Percentiles rank a stretch among this genome's conserved stretches.
Conservation (phyloP, 1,140 invertebrate species). For the Brachionus paranguensis region DNA sequence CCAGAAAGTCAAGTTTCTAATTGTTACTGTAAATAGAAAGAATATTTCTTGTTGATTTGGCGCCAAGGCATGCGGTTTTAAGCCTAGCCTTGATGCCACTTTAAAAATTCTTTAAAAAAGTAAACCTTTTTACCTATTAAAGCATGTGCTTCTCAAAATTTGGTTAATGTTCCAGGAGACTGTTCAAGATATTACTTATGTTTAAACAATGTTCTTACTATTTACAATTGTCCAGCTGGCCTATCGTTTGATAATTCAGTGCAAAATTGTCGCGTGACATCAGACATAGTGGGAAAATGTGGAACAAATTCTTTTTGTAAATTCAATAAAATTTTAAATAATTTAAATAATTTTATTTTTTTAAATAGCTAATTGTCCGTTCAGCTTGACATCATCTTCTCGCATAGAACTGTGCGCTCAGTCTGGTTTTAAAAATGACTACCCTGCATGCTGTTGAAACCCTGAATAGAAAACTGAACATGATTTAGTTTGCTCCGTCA, state of each 20-base stretch:
- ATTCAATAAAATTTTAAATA: neutral
- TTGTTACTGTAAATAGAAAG: neutral
- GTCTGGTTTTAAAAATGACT: neutral
- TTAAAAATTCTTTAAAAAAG: too few relatives aligned
- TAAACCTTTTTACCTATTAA: too few relatives aligned
- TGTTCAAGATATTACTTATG: conserved; percentile 9
- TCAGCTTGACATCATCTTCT: neutral
- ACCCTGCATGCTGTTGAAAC: neutral
- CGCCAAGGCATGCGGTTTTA: neutral
- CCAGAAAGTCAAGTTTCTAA: neutral
- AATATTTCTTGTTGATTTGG: neutral
- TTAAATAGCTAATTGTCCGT: neutral
- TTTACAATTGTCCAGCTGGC: conserved; percentile 1
- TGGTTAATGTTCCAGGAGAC: conserved; percentile 8
- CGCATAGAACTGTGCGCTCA: neutral
- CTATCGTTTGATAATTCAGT: neutral
- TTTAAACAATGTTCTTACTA: neutral
- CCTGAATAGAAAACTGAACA: neutral
- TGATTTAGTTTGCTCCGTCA: too few relatives aligned
- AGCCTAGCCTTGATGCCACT: too few relatives aligned
- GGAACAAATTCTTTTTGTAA: neutral
- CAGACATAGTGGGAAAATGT: neutral
- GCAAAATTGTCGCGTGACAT: neutral
- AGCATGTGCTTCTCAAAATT: neutral
- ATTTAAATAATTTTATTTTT: neutral